Evolutionary conservation across 92 coral and sea anemone species (phyloP).

Genomic region (Epizoanthus fatuus): DNA sequence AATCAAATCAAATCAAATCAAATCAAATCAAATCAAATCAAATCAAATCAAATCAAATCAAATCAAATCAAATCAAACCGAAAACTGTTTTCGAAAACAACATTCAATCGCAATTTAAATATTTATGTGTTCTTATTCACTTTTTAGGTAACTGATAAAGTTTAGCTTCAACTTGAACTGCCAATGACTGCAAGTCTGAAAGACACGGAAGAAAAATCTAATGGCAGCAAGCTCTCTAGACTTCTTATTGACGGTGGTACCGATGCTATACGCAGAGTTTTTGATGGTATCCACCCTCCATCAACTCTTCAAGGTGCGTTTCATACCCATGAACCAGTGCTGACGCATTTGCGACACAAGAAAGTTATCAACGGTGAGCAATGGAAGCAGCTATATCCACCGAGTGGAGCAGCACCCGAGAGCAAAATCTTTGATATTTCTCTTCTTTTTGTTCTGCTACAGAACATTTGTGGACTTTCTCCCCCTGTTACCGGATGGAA

Average conservation of each 20-base stretch:
- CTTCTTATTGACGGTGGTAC: constrained; percentile 60
- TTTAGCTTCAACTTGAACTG: neutral
- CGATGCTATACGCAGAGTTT: constrained; percentile 28
- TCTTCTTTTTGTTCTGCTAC: constrained; percentile 53
- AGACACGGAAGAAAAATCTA: constrained; percentile 21
- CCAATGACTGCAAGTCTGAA: constrained; percentile 39
- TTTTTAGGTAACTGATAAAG: neutral
- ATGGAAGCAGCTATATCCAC: constrained; percentile 63
- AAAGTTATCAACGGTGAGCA: constrained; percentile 47
- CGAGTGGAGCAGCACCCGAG: constrained; percentile 23
- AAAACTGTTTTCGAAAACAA: neutral
- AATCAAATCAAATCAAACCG: no score
- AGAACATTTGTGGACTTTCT: constrained; percentile 56
- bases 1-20: no score
- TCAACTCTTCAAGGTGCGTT: constrained; percentile 27
- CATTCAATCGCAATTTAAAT: neutral
- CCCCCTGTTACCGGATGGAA: constrained; percentile 60
- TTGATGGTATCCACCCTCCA: constrained; percentile 40
- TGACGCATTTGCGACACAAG: constrained; percentile 14
- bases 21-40: no score
- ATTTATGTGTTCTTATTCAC: neutral
- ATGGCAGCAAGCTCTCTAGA: constrained; percentile 40
- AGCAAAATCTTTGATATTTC: constrained; percentile 62
- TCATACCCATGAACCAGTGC: neutral
- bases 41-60: no score